Evolutionary conservation across 2,113 vertebrate species (phyloP).

Genomic region (Micronisus gabar): DNA sequence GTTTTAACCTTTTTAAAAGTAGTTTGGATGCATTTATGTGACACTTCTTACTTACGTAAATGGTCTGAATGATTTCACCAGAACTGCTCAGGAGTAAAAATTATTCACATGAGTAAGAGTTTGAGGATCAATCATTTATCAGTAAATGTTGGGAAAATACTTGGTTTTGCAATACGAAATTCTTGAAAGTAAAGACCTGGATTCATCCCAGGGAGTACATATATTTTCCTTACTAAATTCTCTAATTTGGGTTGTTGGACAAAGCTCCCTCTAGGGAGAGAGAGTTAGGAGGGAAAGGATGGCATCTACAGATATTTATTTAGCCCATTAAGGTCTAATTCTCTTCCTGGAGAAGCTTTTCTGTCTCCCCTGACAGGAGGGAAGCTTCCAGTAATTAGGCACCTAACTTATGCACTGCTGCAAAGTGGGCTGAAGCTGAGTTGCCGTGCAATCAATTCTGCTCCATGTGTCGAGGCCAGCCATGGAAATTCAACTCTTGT

Average conservation of each 20-base stretch:
- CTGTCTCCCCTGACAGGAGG: constrained; percentile 2
- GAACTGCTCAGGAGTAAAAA: neutral
- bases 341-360: constrained; percentile 19
- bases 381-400: constrained; percentile 43
- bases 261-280: neutral
- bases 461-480: neutral
- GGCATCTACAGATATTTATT: constrained; percentile 43
- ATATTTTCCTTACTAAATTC: neutral
- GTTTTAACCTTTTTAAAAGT: neutral
- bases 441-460: neutral
- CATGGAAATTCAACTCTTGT: neutral
- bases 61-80: neutral
- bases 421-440: neutral
- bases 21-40: neutral
- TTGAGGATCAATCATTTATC: neutral
- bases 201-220: neutral
- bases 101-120: neutral
- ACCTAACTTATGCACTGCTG: constrained; percentile 7
- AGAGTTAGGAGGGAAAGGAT: neutral
- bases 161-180: neutral
- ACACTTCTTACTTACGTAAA: neutral
- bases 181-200: neutral
- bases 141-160: neutral
- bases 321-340: constrained; percentile 38
- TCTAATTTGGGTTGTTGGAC: neutral